Base-by-base conservation (phyloP, 1,140 invertebrate genomes). In the Pteromalus puparum region DNA sequence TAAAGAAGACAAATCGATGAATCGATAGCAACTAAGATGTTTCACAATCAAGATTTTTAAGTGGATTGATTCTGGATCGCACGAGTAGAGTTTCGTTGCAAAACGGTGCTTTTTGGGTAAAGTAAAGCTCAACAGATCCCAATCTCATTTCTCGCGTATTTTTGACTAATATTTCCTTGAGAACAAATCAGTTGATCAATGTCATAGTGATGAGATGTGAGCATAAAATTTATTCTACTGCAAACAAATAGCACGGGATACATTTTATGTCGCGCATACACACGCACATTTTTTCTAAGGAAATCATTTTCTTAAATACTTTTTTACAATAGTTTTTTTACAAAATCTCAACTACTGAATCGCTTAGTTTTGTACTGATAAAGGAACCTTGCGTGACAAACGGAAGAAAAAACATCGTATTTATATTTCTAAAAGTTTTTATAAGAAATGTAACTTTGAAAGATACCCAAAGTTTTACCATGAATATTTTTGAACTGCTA, bases 1-100 rank as follows among this genome's bases (percentile, higher is more conserved):
- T 92, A 93, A 91, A 92, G 42, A 84, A 18, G 21, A 73, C 7
- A 77, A 10, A 28, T 34, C 3, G 21, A 61, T 61, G 18, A 61
- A 61, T 61, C 6, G 53, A 18, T n/a, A 61, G 18, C 53, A 61
- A n/a, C 53, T 61, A n/a, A 61, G 53, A 61, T 61, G 53, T 21
- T 61, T 61, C 18, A 61, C 53, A 61, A 61, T 61, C 53, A 61
- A 53, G 48, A 53, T 53, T 53, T 53, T 53, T 15, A 53, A n/a
- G 53, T 61, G 21, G 21, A 61, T 61, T 61, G 7, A 61, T 61
- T n/a, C 53, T 61, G 53, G 73, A 82, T 85, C 85, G 85, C 85
- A 86, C 38, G 30, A 79, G 68, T 72, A 79, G 53, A 48, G 7
- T 79, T 61, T 46, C 4, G 42, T 65, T 34, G 74, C n/a, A 72